Base-by-base conservation (phyloP, 2,113 vertebrate genomes). In the Phalacrocorax aristotelis region DNA sequence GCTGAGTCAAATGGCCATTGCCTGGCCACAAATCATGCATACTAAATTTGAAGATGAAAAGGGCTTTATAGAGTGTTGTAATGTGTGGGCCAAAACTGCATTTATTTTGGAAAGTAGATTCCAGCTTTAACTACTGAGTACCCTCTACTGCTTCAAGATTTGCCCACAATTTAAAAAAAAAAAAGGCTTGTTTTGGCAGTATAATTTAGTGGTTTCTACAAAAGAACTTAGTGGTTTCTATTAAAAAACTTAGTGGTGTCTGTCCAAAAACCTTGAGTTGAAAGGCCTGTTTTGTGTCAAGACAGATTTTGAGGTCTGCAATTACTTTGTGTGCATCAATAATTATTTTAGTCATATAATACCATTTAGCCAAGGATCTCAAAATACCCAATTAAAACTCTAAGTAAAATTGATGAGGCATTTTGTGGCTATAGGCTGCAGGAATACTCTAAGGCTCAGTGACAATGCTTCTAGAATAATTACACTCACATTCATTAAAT, bases 151-250 rank as follows among this genome's bases (percentile, higher is more conserved):
- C 36, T 90, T 69, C 66, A 77, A 55, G 62, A 61, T 57, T 58
- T 60, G 16, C 29, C 9, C 19, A 27, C 11, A 42, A 26, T 13
- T 74, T 6, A 0, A 21, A 0, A 2, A 7, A 11, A 21, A 48
- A 23, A 8, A 26, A 3, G 11, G 10, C 25, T 51, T 51, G 52
- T 66, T 91, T 91, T 75, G 36, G 23, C n/a, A 69, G 13, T 48
- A 32, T 76, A 55, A 49, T 64, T 57, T 64, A 51, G n/a, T 54
- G 16, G 8, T 52, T n/a, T 90, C 17, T 69, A 12, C 27, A 69
- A 23, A 76, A 84, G 83, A 48, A 14, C 3, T 3, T 65, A n/a
- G 46, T 68, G 16, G 7, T 69, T 72, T 90, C 17, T 69, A 12
- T 30, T 74, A 20, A 76, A 84, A 89, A n/a, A 14, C 3, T 3